These are phyloP conservation scores for Gryllus bimaculatus DNA, from an alignment of 1,140 invertebrate species.

Conservation along the genomic window DNA sequence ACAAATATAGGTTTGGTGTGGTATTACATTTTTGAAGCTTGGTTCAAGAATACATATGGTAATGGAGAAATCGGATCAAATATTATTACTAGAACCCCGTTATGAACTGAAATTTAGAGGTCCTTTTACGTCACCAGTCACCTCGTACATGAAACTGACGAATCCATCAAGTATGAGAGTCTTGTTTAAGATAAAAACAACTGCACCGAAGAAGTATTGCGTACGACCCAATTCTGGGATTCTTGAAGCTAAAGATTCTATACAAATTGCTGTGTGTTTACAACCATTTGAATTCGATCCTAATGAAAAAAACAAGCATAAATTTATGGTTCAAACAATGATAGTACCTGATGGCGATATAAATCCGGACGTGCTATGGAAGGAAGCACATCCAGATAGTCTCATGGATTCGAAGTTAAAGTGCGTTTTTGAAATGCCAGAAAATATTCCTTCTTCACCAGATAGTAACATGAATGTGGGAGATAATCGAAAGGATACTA, in stretches of 20 bases:
- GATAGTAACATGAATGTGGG: constrained; percentile 22
- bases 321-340: constrained; percentile 98
- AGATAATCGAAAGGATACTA: constrained; percentile 20
- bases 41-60: background rate
- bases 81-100: constrained; percentile 60
- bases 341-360: constrained; percentile 53
- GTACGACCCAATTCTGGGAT: constrained; percentile 95
- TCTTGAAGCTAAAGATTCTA: constrained; percentile 61
- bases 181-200: constrained; percentile 99
- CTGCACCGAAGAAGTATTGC: constrained; percentile 97
- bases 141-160: constrained; percentile 79
- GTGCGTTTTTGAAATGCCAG: constrained; percentile 85
- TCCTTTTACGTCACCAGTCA: constrained; percentile 81
- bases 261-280: constrained; percentile 89
- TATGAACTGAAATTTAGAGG: constrained; percentile 66
- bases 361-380: constrained; percentile 66
- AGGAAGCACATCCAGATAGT: constrained; percentile 67
- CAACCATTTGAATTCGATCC: constrained; percentile 92
- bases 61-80: constrained; percentile 47
- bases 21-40: background rate
- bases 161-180: constrained; percentile 83
- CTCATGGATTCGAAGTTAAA: constrained; percentile 91
- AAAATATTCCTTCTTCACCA: constrained; percentile 28
- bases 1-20: background rate
- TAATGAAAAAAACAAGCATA: constrained; percentile 95